Evolutionary conservation across 2,888 invertebrate genomes (phyloP), one percentile per base, ranked within the genome.

Genomic region (Linhomoeus sp.): DNA sequence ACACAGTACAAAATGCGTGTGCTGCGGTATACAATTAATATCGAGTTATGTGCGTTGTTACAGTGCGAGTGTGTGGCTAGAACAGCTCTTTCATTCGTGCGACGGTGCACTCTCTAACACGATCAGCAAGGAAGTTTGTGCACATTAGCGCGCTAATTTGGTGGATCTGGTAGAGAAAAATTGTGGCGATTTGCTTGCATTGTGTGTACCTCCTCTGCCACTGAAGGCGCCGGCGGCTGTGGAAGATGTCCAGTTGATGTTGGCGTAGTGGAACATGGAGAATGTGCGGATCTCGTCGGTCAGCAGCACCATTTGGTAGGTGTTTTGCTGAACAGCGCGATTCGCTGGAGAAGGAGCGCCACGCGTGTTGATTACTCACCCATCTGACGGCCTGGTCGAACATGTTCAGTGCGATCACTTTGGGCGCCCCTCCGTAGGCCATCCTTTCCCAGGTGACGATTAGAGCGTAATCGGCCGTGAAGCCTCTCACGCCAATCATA

Each of bases 391-490:
- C 55, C 29, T 45, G 39, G 23, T 55, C 52, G 35, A 55, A 55
- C 37, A 51, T 29, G 43, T 50, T 40, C 15, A 56, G 26, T 19
- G 48, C 40, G n/a, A 52, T 57, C 38, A 55, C 48, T 38, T 53
- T 57, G 19, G 56, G 55, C 15, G 56, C 52, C 14, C 55, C 56
- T n/a, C 56, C 58, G 65, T 87, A 87, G 0, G 84, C 81, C 70
- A 90, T 79, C 66, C 90, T 87, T 41, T 85, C 85, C 92, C 90
- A 92, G 0, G 90, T 90, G 46, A 82, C 75, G 50, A 86, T 80
- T 48, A 83, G 71, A 1, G 78, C 82, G 63, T 87, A 86, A 62
- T 86, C 85, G 0, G 90, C 87, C 54, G 77, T 74, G 67, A 90
- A 92, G 1, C 79, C 78, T 40, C 83, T 81, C 0, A 87, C 78